These are phyloP conservation scores for Rhea americana DNA, from an alignment of 2,113 vertebrate species.

Conservation along the genomic window DNA sequence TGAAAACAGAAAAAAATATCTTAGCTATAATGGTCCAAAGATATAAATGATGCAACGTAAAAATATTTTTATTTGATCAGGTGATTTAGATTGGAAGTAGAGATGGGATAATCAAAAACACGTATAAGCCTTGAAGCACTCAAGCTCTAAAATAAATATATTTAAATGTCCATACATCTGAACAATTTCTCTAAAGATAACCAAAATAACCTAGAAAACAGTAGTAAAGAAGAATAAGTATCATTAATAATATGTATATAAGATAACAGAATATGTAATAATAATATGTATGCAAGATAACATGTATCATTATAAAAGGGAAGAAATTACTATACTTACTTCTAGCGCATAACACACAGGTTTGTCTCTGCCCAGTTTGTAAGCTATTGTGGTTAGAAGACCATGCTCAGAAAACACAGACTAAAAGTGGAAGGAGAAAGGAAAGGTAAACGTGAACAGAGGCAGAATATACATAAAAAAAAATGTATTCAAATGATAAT, in stretches of 20 bases:
- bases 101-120: conserved; percentile 3
- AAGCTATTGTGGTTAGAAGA: conserved; percentile 93
- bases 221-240: neutral
- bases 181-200: neutral
- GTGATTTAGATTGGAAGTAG: neutral
- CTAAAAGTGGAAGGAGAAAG: conserved; percentile 57
- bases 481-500: neutral
- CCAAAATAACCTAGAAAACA: neutral
- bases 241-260: neutral
- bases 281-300: too few relatives aligned
- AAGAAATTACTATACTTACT: conserved; percentile 68
- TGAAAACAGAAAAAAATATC: neutral
- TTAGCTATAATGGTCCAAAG: neutral
- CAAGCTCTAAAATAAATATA: neutral
- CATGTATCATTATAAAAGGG: neutral
- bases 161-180: neutral
- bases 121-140: neutral
- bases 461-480: neutral
- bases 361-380: conserved; percentile 87
- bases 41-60: neutral
- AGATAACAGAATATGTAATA: neutral
- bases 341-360: conserved; percentile 91
- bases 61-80: conserved; percentile 9
- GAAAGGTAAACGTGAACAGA: conserved; percentile 13
- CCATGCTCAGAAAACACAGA: conserved; percentile 90